These are phyloP conservation scores for Clytia hemisphaerica DNA, from an alignment of 30 jellyfish, hydroid and myxozoan species.

Conservation along the genomic window DNA sequence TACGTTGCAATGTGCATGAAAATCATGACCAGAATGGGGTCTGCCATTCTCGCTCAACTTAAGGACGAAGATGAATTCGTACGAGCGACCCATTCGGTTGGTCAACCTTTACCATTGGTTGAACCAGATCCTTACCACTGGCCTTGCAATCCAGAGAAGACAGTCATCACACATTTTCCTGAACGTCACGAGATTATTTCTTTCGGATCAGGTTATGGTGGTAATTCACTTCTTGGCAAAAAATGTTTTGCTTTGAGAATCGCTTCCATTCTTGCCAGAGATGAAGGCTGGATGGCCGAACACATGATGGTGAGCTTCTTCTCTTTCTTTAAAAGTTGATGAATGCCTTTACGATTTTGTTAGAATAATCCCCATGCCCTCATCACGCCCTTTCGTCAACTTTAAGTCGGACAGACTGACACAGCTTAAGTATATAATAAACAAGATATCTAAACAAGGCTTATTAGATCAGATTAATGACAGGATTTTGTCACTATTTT, in stretches of 20 bases:
- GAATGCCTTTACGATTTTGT: too few species aligned
- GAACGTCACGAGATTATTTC: conserved; percentile 78
- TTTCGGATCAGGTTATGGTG: conserved; percentile 99
- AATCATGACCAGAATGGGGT: conserved; percentile 93
- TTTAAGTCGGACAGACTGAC: not conserved
- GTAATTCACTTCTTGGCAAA: conserved; percentile 94
- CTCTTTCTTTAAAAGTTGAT: not conserved
- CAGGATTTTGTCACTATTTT: not conserved
- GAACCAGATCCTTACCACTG: conserved; percentile 90
- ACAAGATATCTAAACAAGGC: not conserved
- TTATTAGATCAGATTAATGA: not conserved
- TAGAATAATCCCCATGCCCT: too few species aligned
- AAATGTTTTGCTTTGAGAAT: conserved; percentile 95
- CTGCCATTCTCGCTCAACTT: conserved; percentile 43
- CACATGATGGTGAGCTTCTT: conserved; percentile 87
- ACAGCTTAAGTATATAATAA: not conserved
- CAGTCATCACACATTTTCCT: conserved; percentile 94
- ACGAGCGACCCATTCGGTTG: conserved; percentile 80
- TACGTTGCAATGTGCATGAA: conserved; percentile 90
- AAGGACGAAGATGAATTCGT: conserved; percentile 72
- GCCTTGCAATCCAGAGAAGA: conserved; percentile 99
- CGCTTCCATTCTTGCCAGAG: conserved; percentile 93
- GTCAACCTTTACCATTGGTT: conserved; percentile 81
- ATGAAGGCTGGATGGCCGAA: conserved; percentile 99
- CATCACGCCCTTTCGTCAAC: too few species aligned